A percentile compares a stretch with the other conserved stretches of the same genome.
Evolutionary conservation across 1,140 invertebrate genomes (phyloP).

Genomic region (Mactra quadrangularis): DNA sequence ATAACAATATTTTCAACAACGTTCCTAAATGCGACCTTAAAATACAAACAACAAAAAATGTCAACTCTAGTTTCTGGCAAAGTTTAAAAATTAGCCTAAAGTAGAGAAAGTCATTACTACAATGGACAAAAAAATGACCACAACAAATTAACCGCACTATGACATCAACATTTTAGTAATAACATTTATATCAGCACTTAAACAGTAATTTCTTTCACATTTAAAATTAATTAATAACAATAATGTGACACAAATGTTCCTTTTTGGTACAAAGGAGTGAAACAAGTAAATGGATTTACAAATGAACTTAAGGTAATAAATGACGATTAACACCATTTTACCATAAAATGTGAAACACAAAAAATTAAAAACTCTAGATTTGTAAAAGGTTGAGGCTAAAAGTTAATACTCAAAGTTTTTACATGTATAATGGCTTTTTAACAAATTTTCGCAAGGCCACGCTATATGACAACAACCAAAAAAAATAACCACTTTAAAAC

Average conservation of each 20-base stretch:
- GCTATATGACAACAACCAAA: too few relatives aligned
- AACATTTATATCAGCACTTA: background rate
- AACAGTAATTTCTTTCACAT: slow-evolving; percentile 21
- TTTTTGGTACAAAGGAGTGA: background rate
- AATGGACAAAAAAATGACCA: slow-evolving; percentile 5
- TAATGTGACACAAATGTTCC: slow-evolving; percentile 5
- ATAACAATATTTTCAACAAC: too few relatives aligned
- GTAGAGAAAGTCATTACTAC: background rate
- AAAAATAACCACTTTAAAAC: too few relatives aligned
- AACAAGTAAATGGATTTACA: slow-evolving; percentile 28
- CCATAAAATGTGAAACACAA: too few relatives aligned
- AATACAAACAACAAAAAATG: too few relatives aligned
- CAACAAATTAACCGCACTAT: slow-evolving; percentile 34
- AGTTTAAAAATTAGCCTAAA: background rate
- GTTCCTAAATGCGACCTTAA: too few relatives aligned
- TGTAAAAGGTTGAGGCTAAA: too few relatives aligned
- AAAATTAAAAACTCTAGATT: too few relatives aligned
- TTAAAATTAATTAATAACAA: slow-evolving; percentile 24
- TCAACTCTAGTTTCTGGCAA: too few relatives aligned
- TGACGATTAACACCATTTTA: background rate
- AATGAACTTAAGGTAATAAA: slow-evolving; percentile 12
- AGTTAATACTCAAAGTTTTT: too few relatives aligned
- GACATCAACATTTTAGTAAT: background rate
- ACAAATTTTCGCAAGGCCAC: too few relatives aligned
- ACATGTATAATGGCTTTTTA: too few relatives aligned